phyloP scores from a whole-genome alignment of 1,140 invertebrate species.

The Aphis craccivora region DNA sequence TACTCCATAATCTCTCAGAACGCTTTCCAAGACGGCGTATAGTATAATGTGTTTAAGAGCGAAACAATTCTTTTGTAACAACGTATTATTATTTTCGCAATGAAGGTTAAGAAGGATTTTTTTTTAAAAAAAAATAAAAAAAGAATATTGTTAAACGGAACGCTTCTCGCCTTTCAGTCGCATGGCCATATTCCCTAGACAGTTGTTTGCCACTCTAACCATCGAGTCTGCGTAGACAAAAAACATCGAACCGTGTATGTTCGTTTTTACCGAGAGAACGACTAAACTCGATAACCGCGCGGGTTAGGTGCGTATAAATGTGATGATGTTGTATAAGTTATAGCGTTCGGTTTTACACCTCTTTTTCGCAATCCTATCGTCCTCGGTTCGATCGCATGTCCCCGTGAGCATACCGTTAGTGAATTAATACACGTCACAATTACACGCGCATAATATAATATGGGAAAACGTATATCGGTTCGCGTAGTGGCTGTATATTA shows the following conservation, averaged over 20 bases:
- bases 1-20: background rate
- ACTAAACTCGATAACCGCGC: background rate
- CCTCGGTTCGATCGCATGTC: too few relatives aligned
- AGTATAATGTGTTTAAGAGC: background rate
- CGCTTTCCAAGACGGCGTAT: background rate
- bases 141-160: background rate
- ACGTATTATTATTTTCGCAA: background rate
- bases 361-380: too few relatives aligned
- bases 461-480: background rate
- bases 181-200: background rate
- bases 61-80: background rate
- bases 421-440: too few relatives aligned
- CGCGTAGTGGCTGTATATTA: too few relatives aligned
- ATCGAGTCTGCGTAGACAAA: background rate
- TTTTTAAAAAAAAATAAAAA: background rate
- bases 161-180: background rate
- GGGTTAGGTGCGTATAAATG: background rate
- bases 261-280: background rate
- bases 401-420: too few relatives aligned
- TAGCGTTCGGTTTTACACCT: too few relatives aligned
- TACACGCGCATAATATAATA: background rate
- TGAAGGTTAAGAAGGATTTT: background rate
- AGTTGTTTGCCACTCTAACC: background rate
- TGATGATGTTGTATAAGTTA: background rate
- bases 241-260: background rate